Base-by-base conservation (phyloP, 2,888 invertebrate genomes). In the Polydesmus complanatus region DNA sequence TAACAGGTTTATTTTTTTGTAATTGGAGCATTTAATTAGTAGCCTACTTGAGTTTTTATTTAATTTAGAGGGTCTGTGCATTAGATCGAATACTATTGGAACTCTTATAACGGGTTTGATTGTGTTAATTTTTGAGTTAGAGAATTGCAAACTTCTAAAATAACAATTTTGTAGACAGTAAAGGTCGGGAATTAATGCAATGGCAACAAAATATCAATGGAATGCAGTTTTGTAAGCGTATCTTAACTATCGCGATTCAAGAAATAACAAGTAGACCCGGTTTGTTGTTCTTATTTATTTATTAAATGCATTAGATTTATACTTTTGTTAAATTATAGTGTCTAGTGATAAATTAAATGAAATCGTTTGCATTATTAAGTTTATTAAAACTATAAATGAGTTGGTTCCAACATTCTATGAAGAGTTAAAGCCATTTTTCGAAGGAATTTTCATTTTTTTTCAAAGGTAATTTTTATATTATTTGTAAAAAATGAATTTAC, bases 121-220 rank as follows among this genome's bases (percentile, higher is more conserved):
- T 37, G 37, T 14, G 5, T 37, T 37, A 8, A 37, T 37, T 37
- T 8, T 8, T 37, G 37, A 5, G 5, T 37, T 8, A 8, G 37
- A 14, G 8, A 14, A 37, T 37, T 14, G 14, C 37, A 37, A 8
- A 14, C n/a, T n/a, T n/a, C n/a, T n/a, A n/a, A n/a, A n/a, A n/a
- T n/a, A n/a, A n/a, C n/a, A n/a, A n/a, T n/a, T 8, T 8, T 8
- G 14, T 37, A 37, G 37, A 8, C 14, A 14, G 37, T 8, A n/a
- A 48, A 47, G 60, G 1, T 27, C 48, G 23, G n/a, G 56, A 26
- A 50, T 27, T 57, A 50, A 50, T 61, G 21, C 61, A 61, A 37
- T 61, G 56, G 61, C 50, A 61, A 23, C 52, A 61, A 21, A 18
- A 18, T 2, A 48, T 57, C 5, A 57, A 50, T 23, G 56, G 61